Evolutionary conservation across 2,797 vertebrate species (phyloP), one percentile per base, ranked within the genome.

Genomic region (Galaxias olidus): DNA sequence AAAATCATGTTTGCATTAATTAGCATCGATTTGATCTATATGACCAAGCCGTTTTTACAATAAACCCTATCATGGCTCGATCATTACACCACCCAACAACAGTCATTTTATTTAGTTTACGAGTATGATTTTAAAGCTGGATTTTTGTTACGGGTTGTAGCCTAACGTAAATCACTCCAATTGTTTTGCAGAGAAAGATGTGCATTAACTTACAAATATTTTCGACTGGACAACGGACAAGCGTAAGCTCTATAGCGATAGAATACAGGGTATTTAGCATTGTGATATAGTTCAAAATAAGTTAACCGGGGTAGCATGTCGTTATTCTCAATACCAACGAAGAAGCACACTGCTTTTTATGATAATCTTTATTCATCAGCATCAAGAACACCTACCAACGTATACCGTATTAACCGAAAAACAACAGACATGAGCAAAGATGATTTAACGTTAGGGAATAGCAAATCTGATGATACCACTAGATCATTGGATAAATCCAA

Each of bases 331-430:
- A 79, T 86, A 0, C 81, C 86, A 11, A 75, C 80, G 10, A 85
- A 81, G 43, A 90, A 88, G 51, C 86, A 86, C 1, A 84, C 86
- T 0, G 60, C 79, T 14, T 89, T 81, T 72, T 88, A 90, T 47
- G 88, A 90, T 49, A 69, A 84, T 58, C 69, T 89, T 0, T 15
- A 88, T 72, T 40, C 61, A 8, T 17, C 78, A 1, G 51, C 75
- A 10, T 44, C 73, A 50, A 85, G 52, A 74, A 81, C 80, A 8
- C 61, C 76, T 8, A 18, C 47, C 30, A 76, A 68, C 59, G 76
- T 76, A 30, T 3, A 30, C 13, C 66, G 65, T 0, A 54, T 1
- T 0, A 73, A 69, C 4, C 45, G 57, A 56, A 87, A 79, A 46
- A n/a, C 47, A 4, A 9, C 68, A 0, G 75, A 75, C 10, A 4